Percentiles rank a stretch among this genome's conserved stretches.
Conservation (phyloP, 92 coral and sea anemone species). For the Actinostola sp. region DNA sequence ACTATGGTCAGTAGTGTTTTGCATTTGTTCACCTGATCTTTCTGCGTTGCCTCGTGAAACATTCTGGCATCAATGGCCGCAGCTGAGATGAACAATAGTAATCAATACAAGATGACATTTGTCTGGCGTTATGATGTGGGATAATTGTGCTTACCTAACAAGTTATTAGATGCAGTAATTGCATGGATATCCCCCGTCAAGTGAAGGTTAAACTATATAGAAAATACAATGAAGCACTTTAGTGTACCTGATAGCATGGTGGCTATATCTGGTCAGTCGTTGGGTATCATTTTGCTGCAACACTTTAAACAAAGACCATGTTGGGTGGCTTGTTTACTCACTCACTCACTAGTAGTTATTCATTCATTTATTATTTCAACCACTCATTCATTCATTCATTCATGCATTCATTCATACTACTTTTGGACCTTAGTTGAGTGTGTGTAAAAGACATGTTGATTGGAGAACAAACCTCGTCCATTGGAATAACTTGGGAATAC, state of each 20-base stretch:
- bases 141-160: conserved; percentile 66
- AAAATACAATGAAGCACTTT: neutral
- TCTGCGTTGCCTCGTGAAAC: conserved; percentile 91
- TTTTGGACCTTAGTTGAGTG: no score
- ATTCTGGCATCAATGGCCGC: conserved; percentile 98
- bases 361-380: neutral
- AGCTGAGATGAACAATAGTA: conserved; percentile 47
- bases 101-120: neutral
- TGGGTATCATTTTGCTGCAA: no score
- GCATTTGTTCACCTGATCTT: conserved; percentile 63
- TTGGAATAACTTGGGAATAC: conserved; percentile 94
- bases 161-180: conserved; percentile 95
- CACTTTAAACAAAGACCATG: no score
- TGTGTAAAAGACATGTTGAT: no score
- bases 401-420: no score
- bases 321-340: no score
- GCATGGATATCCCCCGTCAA: conserved; percentile 98
- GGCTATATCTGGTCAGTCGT: no score
- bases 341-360: no score
- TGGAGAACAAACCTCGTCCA: conserved; percentile 89
- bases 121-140: neutral
- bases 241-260: neutral
- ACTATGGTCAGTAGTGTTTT: neutral
- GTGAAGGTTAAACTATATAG: conserved; percentile 87
- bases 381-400: neutral